Evolutionary conservation across 2,797 vertebrate genomes (phyloP).

Genomic region (Phoebastria nigripes): DNA sequence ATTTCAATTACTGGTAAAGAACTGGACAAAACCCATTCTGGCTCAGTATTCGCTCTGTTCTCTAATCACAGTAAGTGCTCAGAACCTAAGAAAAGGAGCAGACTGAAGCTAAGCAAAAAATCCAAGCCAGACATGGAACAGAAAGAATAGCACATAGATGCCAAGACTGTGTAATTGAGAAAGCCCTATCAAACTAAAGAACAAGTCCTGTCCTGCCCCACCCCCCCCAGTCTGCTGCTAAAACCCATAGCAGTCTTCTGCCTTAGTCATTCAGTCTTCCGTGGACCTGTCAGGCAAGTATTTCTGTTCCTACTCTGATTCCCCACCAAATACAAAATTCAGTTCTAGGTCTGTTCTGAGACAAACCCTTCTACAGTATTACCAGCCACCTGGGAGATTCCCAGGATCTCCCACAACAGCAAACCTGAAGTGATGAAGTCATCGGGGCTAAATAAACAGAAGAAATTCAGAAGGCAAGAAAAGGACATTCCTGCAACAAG

Average conservation of each 20-base stretch:
- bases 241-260: neutral
- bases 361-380: neutral
- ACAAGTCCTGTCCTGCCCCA: neutral
- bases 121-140: neutral
- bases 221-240: neutral
- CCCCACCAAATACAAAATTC: neutral
- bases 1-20: neutral
- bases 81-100: neutral
- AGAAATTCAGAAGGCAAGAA: neutral
- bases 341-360: neutral
- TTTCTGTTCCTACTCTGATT: neutral
- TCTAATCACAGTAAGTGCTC: constrained; percentile 24
- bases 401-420: neutral
- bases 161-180: neutral
- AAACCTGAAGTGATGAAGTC: neutral
- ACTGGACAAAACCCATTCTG: neutral
- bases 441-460: neutral
- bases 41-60: neutral
- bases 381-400: neutral
- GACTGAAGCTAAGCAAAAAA: constrained; percentile 10
- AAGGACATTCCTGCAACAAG: neutral
- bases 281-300: neutral
- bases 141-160: neutral
- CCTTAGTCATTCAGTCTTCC: neutral
- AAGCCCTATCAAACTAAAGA: neutral